Conservation (phyloP, 2,888 invertebrate species). For the Furcula furcula region DNA sequence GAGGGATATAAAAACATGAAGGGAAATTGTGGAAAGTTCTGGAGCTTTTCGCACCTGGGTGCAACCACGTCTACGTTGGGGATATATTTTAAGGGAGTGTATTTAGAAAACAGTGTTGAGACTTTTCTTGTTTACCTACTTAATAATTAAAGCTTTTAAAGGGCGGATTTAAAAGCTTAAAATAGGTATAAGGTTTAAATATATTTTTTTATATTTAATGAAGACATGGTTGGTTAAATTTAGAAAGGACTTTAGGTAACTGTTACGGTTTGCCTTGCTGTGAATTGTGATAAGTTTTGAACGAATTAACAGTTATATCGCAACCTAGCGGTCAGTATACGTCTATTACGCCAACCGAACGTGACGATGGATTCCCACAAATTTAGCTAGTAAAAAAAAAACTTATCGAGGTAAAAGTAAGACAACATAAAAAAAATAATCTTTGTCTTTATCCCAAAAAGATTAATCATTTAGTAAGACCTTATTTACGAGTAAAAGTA, state of each 20-base stretch:
- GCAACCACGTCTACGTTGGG: background rate
- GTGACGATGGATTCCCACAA: too few relatives aligned
- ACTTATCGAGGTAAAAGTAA: too few relatives aligned
- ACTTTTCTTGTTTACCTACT: background rate
- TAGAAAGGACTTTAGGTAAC: background rate
- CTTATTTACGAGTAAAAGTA: too few relatives aligned
- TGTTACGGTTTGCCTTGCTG: background rate
- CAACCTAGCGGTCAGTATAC: too few relatives aligned
- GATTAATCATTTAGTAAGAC: too few relatives aligned
- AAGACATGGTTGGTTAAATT: background rate
- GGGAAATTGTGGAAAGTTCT: background rate
- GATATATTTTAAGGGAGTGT: background rate
- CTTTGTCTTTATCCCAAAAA: too few relatives aligned
- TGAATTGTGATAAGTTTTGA: background rate
- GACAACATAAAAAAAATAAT: too few relatives aligned
- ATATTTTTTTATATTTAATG: too few relatives aligned
- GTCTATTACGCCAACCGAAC: too few relatives aligned
- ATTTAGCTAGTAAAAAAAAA: too few relatives aligned
- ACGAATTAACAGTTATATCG: background rate
- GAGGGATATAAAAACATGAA: conserved; percentile 3
- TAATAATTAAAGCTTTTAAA: too few relatives aligned
- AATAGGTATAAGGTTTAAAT: background rate
- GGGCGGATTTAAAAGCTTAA: background rate
- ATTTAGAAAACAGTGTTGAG: background rate
- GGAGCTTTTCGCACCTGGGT: too few relatives aligned